Conservation (phyloP, 2,888 invertebrate genomes). For the Exocentrus adspersus region DNA sequence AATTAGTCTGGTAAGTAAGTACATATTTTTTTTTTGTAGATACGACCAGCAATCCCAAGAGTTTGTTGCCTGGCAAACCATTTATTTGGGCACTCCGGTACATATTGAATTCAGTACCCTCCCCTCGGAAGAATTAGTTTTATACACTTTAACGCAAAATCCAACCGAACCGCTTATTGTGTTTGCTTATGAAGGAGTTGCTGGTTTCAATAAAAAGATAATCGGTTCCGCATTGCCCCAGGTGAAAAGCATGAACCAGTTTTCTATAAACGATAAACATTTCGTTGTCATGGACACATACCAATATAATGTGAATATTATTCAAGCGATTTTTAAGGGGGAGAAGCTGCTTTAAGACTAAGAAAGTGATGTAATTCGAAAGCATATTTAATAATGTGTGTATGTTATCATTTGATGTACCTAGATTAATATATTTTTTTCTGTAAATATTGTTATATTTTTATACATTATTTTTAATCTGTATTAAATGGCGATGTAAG, state of each 20-base stretch:
- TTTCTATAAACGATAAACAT: slow-evolving; percentile 50
- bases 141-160: slow-evolving; percentile 61
- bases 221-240: slow-evolving; percentile 44
- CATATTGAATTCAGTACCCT: slow-evolving; percentile 60
- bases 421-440: no score
- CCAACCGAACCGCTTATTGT: slow-evolving; percentile 60
- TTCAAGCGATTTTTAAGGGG: slow-evolving; percentile 55
- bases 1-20: no score
- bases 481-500: neutral
- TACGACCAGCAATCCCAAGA: slow-evolving; percentile 45
- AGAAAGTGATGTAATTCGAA: slow-evolving; percentile 41
- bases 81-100: slow-evolving; percentile 57
- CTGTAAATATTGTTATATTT: neutral
- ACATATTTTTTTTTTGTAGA: slow-evolving; percentile 45
- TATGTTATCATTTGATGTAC: neutral
- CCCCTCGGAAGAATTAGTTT: slow-evolving; percentile 62
- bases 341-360: slow-evolving; percentile 13
- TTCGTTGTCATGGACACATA: slow-evolving; percentile 54
- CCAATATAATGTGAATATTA: slow-evolving; percentile 48
- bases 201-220: slow-evolving; percentile 58
- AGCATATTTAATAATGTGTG: slow-evolving; percentile 36
- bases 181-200: slow-evolving; percentile 62
- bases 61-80: slow-evolving; percentile 59
- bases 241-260: slow-evolving; percentile 45
- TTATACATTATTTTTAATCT: neutral